Evolutionary conservation across 1,140 invertebrate genomes (phyloP), one percentile per base, ranked within the genome.

Genomic region (Mya arenaria): DNA sequence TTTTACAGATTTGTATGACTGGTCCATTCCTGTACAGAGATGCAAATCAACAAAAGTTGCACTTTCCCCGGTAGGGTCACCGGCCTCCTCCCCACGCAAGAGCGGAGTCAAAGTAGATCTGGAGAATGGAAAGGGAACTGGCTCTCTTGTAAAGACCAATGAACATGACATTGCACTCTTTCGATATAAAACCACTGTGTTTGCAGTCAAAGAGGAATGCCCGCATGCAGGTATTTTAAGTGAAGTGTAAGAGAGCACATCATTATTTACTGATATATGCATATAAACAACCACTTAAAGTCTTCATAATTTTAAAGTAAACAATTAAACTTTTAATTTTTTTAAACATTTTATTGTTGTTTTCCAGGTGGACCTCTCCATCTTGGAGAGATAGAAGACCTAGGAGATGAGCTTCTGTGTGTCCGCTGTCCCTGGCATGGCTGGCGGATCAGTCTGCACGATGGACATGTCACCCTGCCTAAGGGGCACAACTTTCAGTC

Each of bases 381-480:
- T 74, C 55, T 91, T 23, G 90, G 90, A 17, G 90, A 91, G 48
- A 91, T 91, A 34, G 90, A 91, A 80, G 84, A 84, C 13, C 55
- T 90, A 30, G 87, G 83, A 4, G 83, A 82, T 48, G 81, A 79
- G 36, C 55, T 78, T 3, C n/a, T 89, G 17, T 89, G 88, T 78
- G 87, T 91, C 4, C 77, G 83, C 4, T 91, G 90, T 82, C 90
- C 90, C 19, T 89, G 87, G 87, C 90, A 91, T 72, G 81, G 85
- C 39, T 91, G 90, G 90, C 83, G 73, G 41, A 85, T 91, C 75
- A 84, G 86, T 44, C 60, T 91, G 25, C 60, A 83, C 13, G 84
- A 65, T 41, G 89, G 89, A 19, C 19, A 86, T 19, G 74, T 84
- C 10, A 30, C 39, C 48, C 71, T 77, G 37, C 87, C 85, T 13